Base-by-base conservation (phyloP, 2,113 vertebrate species). In the Scolopax mira region DNA sequence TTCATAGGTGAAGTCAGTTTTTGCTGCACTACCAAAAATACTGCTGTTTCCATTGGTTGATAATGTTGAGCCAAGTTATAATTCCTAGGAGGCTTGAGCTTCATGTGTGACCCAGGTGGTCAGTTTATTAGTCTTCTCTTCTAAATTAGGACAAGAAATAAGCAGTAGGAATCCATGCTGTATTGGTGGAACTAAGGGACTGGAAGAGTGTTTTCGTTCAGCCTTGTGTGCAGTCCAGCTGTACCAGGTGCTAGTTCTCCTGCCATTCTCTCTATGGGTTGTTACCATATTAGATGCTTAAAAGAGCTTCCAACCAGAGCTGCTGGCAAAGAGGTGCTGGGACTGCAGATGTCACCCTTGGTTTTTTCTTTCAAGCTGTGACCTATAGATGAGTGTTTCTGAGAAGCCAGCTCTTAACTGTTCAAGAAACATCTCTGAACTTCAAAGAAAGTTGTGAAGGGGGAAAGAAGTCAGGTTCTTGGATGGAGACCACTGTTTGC, bases 221-320 rank as follows among this genome's bases (percentile, higher is more conserved):
- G 39, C 79, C n/a, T 61, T 66, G 25, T 61, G 11, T 30, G 22
- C 12, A 10, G 28, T 64, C 24, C 44, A 60, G 24, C 30, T 71
- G 22, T 52, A 52, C 21, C 33, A 23, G 16, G 1, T 8, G 8
- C 46, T 83, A 19, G 6, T 46, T 78, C 33, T 83, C 19, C 37
- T 55, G 30, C 44, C 5, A 0, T 73, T 73, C 30, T 71, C 16
- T 22, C 13, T 33, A 0, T n/a, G 51, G 6, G 7, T 49, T 16
- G 3, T 48, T 80, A 2, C 0, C 1, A 2, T 37, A 10, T 42
- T 21, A 4, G 3, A 11, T 60, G 30, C 48, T 78, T 42, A 19
- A 13, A 49, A 77, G 39, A n/a, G 11, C 21, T 42, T 18, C 11
- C 42, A 64, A 27, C 13, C 24, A n/a, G 62, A 85, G 42, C 35